Conservation (phyloP, 2,113 vertebrate species). For the Equus przewalskii region DNA sequence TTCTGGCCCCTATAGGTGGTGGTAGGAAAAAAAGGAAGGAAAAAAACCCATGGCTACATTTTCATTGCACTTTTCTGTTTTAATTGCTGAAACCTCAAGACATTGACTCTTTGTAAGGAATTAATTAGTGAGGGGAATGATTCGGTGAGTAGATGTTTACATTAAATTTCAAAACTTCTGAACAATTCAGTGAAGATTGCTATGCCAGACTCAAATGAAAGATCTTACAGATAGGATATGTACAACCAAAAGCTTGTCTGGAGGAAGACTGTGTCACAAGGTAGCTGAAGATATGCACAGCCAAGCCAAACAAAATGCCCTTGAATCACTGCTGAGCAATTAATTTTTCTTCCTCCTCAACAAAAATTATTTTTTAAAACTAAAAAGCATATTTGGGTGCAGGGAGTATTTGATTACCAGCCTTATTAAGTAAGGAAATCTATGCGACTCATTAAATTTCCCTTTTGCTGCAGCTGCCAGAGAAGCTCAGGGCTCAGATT, state of each 20-base stretch:
- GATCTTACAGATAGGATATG: not conserved
- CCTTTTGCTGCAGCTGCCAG: not conserved
- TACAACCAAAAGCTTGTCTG: not conserved
- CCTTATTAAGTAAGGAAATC: slow-evolving; percentile 56
- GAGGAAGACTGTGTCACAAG: not conserved
- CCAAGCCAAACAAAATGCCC: not conserved
- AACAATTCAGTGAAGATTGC: not conserved
- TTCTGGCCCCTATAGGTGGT: slow-evolving; percentile 52
- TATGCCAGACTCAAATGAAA: slow-evolving; percentile 27
- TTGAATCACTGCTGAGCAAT: slow-evolving; percentile 6
- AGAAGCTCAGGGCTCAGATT: not conserved
- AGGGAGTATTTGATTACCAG: slow-evolving; percentile 47
- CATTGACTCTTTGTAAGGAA: slow-evolving; percentile 69
- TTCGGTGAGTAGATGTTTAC: slow-evolving; percentile 61
- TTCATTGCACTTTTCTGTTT: slow-evolving; percentile 60
- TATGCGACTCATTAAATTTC: slow-evolving; percentile 32
- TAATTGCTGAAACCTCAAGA: slow-evolving; percentile 71
- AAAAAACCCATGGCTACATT: slow-evolving; percentile 56
- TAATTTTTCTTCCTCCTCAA: slow-evolving; percentile 34
- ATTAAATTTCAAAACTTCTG: not conserved
- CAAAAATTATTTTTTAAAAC: slow-evolving; percentile 66
- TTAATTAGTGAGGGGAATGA: slow-evolving; percentile 65
- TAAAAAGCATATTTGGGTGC: slow-evolving; percentile 56
- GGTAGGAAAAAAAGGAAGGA: not conserved
- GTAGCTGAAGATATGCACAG: not conserved